These are phyloP conservation scores for Spodoptera picta DNA, from an alignment of 2,888 invertebrate genomes.

Conservation along the genomic window DNA sequence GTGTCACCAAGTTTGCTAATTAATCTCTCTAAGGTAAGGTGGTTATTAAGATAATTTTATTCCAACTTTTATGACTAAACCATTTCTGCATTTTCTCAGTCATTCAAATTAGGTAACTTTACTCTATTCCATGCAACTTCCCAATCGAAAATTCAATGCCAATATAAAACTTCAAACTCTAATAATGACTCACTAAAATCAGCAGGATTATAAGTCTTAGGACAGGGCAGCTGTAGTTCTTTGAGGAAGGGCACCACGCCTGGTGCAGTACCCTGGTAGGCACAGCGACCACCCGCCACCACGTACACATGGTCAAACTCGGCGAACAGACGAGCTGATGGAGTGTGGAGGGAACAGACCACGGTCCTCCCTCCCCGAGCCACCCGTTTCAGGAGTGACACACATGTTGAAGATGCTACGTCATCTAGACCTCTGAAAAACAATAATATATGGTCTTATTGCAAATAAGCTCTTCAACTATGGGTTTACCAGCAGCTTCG, in stretches of 20 bases:
- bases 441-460: no score
- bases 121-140: no score
- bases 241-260: slow-evolving; percentile 95
- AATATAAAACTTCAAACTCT: no score
- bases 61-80: no score
- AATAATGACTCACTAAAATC: slow-evolving; percentile 93
- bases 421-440: slow-evolving; percentile 95
- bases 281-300: slow-evolving; percentile 95
- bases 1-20: no score
- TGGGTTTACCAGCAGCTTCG: no score
- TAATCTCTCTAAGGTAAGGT: no score
- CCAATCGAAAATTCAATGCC: no score
- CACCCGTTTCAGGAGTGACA: slow-evolving; percentile 94
- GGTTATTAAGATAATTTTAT: no score
- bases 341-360: slow-evolving; percentile 98
- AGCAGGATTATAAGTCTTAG: slow-evolving; percentile 97
- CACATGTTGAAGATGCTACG: slow-evolving; percentile 95
- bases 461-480: no score
- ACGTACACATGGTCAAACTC: slow-evolving; percentile 97
- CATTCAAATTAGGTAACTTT: no score
- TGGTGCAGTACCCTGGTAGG: slow-evolving; percentile 94
- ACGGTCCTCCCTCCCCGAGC: slow-evolving; percentile 96
- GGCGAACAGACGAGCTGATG: slow-evolving; percentile 96
- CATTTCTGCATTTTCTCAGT: no score
- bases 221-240: slow-evolving; percentile 94